These are phyloP conservation scores for Charina bottae DNA, from an alignment of 2,113 vertebrate genomes.

Conservation along the genomic window DNA sequence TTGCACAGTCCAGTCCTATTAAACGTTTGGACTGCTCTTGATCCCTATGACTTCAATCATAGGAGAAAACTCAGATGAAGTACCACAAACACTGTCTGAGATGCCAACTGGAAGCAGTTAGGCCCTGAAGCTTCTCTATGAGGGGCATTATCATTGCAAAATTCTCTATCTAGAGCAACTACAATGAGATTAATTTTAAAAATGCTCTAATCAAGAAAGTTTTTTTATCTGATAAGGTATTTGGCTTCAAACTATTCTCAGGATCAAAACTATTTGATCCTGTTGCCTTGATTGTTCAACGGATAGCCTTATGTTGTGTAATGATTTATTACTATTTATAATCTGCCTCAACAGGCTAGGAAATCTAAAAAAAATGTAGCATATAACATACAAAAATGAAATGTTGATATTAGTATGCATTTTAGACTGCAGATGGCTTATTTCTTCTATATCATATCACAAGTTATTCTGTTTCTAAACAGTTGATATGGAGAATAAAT, in stretches of 20 bases:
- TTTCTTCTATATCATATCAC: constrained; percentile 32
- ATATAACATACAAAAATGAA: constrained; percentile 11
- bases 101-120: neutral
- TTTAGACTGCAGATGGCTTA: neutral
- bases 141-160: neutral
- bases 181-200: neutral
- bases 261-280: neutral
- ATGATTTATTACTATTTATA: neutral
- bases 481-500: constrained; percentile 32
- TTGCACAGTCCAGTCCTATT: neutral
- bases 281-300: too few species aligned
- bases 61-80: neutral
- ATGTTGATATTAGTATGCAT: neutral
- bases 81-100: neutral
- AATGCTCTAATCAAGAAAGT: too few species aligned
- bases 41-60: neutral
- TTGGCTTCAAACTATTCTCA: too few species aligned
- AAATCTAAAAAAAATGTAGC: neutral
- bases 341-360: neutral
- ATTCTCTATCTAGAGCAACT: neutral
- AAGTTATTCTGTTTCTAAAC: constrained; percentile 25
- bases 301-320: neutral
- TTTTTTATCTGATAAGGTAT: too few species aligned
- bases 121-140: neutral
- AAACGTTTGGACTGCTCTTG: neutral